These are phyloP conservation scores for Hippoglossus stenolepis DNA, from an alignment of 2,113 vertebrate genomes.

Conservation along the genomic window DNA sequence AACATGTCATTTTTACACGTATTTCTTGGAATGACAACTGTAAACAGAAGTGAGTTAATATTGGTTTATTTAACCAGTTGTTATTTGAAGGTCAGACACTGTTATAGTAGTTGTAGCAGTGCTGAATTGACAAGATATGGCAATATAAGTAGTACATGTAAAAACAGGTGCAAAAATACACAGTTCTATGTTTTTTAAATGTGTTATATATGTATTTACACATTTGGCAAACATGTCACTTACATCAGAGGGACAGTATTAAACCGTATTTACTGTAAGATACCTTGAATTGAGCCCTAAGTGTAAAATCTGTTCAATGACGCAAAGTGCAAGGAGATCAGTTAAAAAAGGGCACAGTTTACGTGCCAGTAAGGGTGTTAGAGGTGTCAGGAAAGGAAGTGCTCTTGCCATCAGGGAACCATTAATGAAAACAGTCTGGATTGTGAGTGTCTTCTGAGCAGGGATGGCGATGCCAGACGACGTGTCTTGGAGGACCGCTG, in stretches of 20 bases:
- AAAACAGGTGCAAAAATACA: constrained; percentile 5
- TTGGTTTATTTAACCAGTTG: constrained; percentile 33
- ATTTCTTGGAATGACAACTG: not conserved
- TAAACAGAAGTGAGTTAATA: not conserved
- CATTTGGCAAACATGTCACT: not conserved
- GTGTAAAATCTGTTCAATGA: not conserved
- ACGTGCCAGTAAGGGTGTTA: not conserved
- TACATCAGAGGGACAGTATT: not conserved
- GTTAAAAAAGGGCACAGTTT: not conserved
- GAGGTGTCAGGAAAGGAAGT: not conserved
- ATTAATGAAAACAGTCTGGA: not conserved
- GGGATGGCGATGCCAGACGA: not conserved
- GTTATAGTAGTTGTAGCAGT: not conserved
- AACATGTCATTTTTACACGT: not conserved
- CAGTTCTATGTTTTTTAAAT: not conserved
- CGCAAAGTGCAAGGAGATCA: not conserved
- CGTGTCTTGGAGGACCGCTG: not conserved
- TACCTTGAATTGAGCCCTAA: not conserved
- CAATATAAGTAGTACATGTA: constrained; percentile 5
- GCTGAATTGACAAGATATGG: not conserved
- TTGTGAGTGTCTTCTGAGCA: not conserved
- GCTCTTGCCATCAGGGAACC: not conserved
- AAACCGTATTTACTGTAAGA: not conserved
- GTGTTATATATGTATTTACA: not conserved
- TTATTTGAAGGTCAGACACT: not conserved